These are phyloP conservation scores for Cuculus canorus DNA, from an alignment of 2,797 vertebrate species.

Conservation along the genomic window DNA sequence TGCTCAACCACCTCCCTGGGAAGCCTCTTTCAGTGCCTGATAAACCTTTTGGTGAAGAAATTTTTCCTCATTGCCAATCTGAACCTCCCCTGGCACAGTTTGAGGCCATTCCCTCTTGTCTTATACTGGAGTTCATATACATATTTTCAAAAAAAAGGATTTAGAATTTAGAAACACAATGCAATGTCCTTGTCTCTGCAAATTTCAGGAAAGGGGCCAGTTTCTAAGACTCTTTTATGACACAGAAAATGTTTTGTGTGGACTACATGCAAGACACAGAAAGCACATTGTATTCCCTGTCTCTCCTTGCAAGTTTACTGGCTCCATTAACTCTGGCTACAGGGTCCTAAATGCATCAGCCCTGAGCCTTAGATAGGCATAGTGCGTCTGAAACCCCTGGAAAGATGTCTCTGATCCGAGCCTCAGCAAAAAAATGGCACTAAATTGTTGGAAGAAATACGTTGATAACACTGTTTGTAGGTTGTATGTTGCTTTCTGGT, in stretches of 20 bases:
- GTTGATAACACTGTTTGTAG: rapidly evolving
- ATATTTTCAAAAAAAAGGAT: neutral
- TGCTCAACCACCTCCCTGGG: no score
- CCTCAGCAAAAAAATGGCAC: neutral
- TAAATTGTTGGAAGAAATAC: neutral
- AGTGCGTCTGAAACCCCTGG: neutral
- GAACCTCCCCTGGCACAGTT: no score
- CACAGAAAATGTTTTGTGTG: neutral
- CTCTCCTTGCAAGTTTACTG: neutral
- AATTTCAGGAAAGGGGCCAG: neutral
- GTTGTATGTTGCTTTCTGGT: neutral
- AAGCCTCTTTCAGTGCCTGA: no score
- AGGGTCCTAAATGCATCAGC: neutral
- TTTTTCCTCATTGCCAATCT: no score
- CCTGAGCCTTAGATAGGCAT: neutral
- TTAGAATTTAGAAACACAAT: neutral
- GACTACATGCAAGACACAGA: neutral
- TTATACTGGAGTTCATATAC: neutral
- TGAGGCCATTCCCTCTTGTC: no score
- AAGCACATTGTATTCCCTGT: neutral
- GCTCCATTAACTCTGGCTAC: neutral
- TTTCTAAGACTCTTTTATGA: neutral
- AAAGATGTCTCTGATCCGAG: neutral
- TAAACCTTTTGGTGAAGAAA: no score
- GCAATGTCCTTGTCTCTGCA: neutral